These are phyloP conservation scores for Falco berigora DNA, from an alignment of 2,797 vertebrate species.

Conservation along the genomic window DNA sequence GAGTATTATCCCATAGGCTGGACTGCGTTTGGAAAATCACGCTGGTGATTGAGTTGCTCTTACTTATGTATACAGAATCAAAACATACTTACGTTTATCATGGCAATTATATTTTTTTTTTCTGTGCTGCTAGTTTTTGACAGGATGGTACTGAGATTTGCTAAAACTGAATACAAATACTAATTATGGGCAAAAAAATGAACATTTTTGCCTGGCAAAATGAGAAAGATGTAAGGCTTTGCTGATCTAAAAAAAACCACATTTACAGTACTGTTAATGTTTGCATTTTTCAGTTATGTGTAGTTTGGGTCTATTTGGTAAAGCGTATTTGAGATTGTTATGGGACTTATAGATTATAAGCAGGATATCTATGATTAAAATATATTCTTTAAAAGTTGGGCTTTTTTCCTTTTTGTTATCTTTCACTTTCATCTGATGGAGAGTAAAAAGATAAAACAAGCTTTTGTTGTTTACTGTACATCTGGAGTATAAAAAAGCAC, in stretches of 20 bases:
- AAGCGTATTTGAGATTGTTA: not conserved
- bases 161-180: not conserved
- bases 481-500: constrained; percentile 67
- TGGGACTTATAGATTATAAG: not conserved
- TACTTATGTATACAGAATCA: not conserved
- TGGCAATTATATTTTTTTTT: not conserved
- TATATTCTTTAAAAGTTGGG: constrained; percentile 10
- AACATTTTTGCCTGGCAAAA: not conserved
- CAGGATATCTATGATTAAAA: constrained; percentile 34
- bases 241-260: not conserved
- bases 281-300: not conserved
- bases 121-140: not conserved
- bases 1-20: not conserved
- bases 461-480: constrained; percentile 73
- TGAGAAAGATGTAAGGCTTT: not conserved
- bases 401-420: constrained; percentile 5
- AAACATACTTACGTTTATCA: not conserved
- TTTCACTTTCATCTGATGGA: constrained; percentile 64
- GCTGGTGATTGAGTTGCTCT: not conserved
- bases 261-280: not conserved
- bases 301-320: not conserved
- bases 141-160: not conserved
- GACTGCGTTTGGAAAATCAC: not conserved
- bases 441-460: constrained; percentile 68
- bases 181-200: not conserved